Conservation (phyloP, 1,140 invertebrate species). For the Agrilus planipennis region DNA sequence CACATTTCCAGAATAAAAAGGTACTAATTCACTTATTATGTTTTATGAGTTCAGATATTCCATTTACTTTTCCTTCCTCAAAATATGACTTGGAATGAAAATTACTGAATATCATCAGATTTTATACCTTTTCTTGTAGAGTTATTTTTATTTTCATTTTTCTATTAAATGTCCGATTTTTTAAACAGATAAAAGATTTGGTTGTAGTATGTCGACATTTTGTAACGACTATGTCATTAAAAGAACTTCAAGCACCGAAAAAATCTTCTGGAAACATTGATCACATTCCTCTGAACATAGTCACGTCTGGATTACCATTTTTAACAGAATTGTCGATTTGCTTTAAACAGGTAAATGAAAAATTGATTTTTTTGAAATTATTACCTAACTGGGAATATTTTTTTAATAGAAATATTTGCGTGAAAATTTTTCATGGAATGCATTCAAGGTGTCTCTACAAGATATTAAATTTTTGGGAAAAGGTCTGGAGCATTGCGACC, state of each 20-base stretch:
- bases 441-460: conserved; percentile 37
- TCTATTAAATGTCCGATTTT: too few relatives aligned
- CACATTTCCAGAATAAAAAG: too few relatives aligned
- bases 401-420: conserved; percentile 32
- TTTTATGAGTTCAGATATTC: too few relatives aligned
- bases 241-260: conserved; percentile 14
- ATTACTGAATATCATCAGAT: too few relatives aligned
- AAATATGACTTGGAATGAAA: too few relatives aligned
- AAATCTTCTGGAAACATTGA: conserved; percentile 24
- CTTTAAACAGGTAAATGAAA: conserved; percentile 18
- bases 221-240: conserved; percentile 27
- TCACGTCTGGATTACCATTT: conserved; percentile 34
- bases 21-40: too few relatives aligned
- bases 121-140: too few relatives aligned
- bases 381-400: conserved; percentile 12
- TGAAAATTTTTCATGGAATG: conserved; percentile 34
- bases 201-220: conserved; percentile 37
- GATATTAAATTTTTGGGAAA: conserved; percentile 37
- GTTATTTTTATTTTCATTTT: too few relatives aligned
- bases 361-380: conserved; percentile 1
- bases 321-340: conserved; percentile 36
- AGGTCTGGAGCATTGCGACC: conserved; percentile 34
- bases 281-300: conserved; percentile 38
- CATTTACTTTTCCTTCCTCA: too few relatives aligned
- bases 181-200: too few relatives aligned